Percentiles rank a stretch among this genome's conserved stretches.
These are phyloP conservation scores for Calcarius lapponicus DNA, from an alignment of 2,797 vertebrate species.

Conservation along the genomic window DNA sequence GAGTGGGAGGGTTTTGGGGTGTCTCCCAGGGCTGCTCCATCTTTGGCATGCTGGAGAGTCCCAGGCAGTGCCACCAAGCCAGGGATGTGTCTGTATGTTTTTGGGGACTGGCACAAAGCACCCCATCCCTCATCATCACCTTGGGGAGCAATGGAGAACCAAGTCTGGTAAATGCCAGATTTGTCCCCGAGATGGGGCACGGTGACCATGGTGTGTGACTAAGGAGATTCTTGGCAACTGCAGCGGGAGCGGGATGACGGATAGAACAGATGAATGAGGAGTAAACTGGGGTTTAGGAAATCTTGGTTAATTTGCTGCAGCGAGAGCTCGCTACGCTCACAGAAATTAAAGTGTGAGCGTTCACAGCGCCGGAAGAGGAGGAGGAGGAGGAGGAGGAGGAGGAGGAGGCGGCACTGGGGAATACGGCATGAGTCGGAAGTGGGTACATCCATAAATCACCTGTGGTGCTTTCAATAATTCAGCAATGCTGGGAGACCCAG, in stretches of 20 bases:
- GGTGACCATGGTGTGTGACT: neutral
- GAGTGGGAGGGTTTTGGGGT: neutral
- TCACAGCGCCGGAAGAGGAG: neutral
- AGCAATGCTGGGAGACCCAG: neutral
- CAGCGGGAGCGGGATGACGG: fast-evolving
- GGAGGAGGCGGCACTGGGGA: neutral
- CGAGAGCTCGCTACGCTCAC: neutral
- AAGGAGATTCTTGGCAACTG: neutral
- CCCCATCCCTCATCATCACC: neutral
- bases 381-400: neutral
- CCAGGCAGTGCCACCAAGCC: fast-evolving
- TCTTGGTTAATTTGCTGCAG: neutral
- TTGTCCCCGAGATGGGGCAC: neutral
- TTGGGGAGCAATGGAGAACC: fast-evolving
- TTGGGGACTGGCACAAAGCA: neutral
- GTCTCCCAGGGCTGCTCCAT: neutral
- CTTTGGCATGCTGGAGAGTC: neutral
- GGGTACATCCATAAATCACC: neutral
- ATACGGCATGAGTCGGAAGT: fast-evolving
- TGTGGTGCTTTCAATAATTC: neutral
- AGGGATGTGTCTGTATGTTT: neutral
- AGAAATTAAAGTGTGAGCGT: neutral
- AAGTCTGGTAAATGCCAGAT: neutral
- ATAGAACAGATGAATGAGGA: neutral
- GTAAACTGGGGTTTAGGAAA: neutral